phyloP scores from a whole-genome alignment of 2,888 invertebrate species.

The Bembecia ichneumoniformis region DNA sequence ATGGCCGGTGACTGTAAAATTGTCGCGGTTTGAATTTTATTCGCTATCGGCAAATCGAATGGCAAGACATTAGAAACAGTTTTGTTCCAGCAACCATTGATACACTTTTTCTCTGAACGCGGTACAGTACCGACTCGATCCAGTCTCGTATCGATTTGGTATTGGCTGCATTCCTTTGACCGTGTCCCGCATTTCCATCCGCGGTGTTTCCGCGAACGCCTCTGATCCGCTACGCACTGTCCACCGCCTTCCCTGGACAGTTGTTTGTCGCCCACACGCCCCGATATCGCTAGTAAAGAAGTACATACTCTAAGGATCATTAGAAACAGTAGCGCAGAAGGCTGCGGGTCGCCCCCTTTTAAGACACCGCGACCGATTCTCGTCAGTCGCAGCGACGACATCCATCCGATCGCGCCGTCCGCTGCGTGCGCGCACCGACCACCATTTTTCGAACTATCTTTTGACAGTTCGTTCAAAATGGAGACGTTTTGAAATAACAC shows the following conservation, averaged over 20 bases:
- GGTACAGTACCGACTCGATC: not conserved
- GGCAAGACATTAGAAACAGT: not conserved
- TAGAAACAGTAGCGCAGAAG: slow-evolving; percentile 45
- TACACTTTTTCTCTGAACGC: not conserved
- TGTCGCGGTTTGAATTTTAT: slow-evolving; percentile 23
- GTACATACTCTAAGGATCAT: slow-evolving; percentile 51
- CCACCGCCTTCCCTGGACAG: slow-evolving; percentile 28
- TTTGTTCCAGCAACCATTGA: not conserved
- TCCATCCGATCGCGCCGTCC: slow-evolving; percentile 48
- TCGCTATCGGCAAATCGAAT: slow-evolving; percentile 18
- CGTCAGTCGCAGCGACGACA: slow-evolving; percentile 60
- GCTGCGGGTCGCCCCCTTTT: slow-evolving; percentile 18
- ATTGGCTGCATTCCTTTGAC: slow-evolving; percentile 34
- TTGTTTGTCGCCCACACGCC: slow-evolving; percentile 48
- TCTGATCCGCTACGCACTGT: slow-evolving; percentile 37
- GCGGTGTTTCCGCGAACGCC: slow-evolving; percentile 48
- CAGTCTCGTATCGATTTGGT: slow-evolving; percentile 1
- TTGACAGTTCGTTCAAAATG: slow-evolving; percentile 12
- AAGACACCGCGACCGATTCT: slow-evolving; percentile 20
- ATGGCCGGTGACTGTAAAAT: slow-evolving; percentile 24
- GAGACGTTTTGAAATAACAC: slow-evolving; percentile 2
- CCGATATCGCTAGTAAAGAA: slow-evolving; percentile 29
- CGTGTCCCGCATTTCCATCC: slow-evolving; percentile 56
- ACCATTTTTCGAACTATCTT: slow-evolving; percentile 22
- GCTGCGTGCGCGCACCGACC: slow-evolving; percentile 28